Conservation (phyloP, 1,140 invertebrate species). For the Aphis gossypii region DNA sequence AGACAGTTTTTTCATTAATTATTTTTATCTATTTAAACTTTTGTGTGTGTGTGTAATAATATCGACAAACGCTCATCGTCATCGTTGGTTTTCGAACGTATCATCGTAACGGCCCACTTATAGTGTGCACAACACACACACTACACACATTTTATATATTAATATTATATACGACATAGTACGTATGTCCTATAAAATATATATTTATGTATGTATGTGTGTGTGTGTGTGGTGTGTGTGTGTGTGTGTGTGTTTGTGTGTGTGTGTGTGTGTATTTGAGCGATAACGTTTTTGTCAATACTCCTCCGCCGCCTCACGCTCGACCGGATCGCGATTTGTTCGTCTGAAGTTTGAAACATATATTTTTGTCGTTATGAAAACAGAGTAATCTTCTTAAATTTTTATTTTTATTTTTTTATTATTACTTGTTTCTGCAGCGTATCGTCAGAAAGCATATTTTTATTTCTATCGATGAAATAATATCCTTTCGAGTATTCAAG, state of each 20-base stretch:
- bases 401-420: neutral
- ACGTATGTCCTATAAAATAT: slow-evolving; percentile 6
- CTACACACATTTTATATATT: neutral
- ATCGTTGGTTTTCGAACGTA: neutral
- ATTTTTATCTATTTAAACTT: neutral
- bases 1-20: slow-evolving; percentile 17
- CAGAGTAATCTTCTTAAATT: neutral
- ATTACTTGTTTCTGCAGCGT: neutral
- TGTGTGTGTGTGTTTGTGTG: neutral
- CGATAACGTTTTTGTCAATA: slow-evolving; percentile 4
- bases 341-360: neutral
- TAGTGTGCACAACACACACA: neutral
- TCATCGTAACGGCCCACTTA: neutral
- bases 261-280: neutral
- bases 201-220: neutral
- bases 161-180: neutral
- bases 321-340: neutral
- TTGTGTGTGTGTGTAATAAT: neutral
- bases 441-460: neutral
- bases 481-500: neutral
- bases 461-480: neutral
- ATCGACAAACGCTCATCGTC: neutral
- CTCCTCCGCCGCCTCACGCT: neutral
- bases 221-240: neutral
- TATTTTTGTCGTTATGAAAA: neutral